Base-by-base conservation (phyloP, 2,113 vertebrate genomes). In the Urocitellus parryii region DNA sequence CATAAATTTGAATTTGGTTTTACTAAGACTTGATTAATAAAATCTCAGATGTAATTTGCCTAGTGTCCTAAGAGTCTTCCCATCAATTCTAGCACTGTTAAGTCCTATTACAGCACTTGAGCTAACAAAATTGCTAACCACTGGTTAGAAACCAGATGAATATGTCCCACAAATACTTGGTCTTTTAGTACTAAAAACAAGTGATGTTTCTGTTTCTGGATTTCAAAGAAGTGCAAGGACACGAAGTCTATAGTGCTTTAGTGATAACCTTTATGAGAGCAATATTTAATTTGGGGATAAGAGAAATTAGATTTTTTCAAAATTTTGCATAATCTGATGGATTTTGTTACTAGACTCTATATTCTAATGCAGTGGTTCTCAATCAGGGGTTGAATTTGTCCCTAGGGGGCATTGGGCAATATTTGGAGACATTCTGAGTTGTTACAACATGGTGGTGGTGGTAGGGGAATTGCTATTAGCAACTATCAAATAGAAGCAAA, bases 1-100 rank as follows among this genome's bases (percentile, higher is more conserved):
- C 37, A 45, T n/a, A 63, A 88, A 82, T 24, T 2, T 89, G 11
- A 94, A 86, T 56, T 63, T 94, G 42, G 22, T 72, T 97, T 91
- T 58, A 83, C 37, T 22, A 29, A n/a, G 29, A 83, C 17, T 39
- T 72, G 65, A 82, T 14, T n/a, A 92, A 89, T 20, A 92, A 91
- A 95, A 92, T 81, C 32, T 73, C 79, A 74, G 4, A 39, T 37
- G 34, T 93, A n/a, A 89, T 74, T 74, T 93, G n/a, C 53, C 68
- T 56, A 63, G 14, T 68, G 63, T 79, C 73, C 39, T 70, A 91
- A 74, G 37, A 78, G 74, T 73, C 77, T 81, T 88, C 4, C 22
- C 45, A n/a, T 51, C 24, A 77, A 68, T 8, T 5, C 39, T 37
- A 53, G 34, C 42, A 77, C 2, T 72, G 68, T 16, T 80, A 92